Evolutionary conservation across 2,797 vertebrate species (phyloP), one percentile per base, ranked within the genome.

Genomic region (Thunnus albacares): DNA sequence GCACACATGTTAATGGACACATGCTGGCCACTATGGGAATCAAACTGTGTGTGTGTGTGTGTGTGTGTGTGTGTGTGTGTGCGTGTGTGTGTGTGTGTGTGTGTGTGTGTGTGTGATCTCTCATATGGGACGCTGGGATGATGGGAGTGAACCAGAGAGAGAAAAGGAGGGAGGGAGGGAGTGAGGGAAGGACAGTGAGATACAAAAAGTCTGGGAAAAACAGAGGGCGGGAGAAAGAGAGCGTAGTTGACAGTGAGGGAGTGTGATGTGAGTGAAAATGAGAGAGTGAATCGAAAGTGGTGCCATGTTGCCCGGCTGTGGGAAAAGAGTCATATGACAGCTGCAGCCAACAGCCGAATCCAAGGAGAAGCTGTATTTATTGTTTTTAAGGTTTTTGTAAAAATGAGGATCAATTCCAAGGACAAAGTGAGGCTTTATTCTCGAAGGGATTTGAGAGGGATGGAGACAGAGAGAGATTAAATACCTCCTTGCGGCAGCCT

Each of bases 371-470:
- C 59, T 6, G 63, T 77, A 79, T 88, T 86, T 89, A 81, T 81
- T 83, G 83, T 87, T 84, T 80, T 86, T 60, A 62, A 65, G 47
- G 49, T 65, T 84, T 85, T 67, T 28, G 56, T 86, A 77, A 74
- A 85, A 84, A 71, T 81, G 80, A 14, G 77, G 60, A 82, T 87
- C 14, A 47, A 82, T 87, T 82, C 68, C 14, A 30, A 85, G 85
- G 79, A 92, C 90, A 93, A 88, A 91, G 90, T 80, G 61, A 76
- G 59, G 86, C 90, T 90, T 91, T 91, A 85, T 91, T 75, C 75
- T 66, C 69, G 52, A 26, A 60, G 59, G 59, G 74, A 80, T 80
- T 75, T 53, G 63, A 79, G 63, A 79, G 47, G 30, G 60, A 80
- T 57, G 68, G 67, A 71, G 82, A 65, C n/a, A 24, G 72, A 56